Percentiles rank a stretch among this genome's conserved stretches.
These are phyloP conservation scores for Octomys mimax DNA, from an alignment of 2,797 vertebrate genomes.

Conservation along the genomic window DNA sequence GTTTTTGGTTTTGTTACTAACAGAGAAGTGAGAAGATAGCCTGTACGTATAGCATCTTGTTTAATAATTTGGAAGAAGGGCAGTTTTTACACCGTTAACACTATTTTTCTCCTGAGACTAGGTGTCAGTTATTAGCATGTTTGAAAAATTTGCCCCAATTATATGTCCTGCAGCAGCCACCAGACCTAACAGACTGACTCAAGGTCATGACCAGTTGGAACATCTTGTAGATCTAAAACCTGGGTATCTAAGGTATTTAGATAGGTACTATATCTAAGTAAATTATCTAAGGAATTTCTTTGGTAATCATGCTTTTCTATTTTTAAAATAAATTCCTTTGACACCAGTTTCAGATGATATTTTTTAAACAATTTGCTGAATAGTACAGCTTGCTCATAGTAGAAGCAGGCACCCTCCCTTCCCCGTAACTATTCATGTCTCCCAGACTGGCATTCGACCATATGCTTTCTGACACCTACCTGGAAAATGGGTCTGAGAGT, in stretches of 20 bases:
- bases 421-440: neutral
- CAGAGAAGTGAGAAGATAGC: neutral
- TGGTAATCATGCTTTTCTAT: neutral
- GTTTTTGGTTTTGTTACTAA: conserved; percentile 6
- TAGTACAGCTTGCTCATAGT: neutral
- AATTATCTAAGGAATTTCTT: neutral
- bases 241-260: neutral
- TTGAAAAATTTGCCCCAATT: neutral
- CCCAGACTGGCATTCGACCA: neutral
- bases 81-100: neutral
- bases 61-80: conserved; percentile 18
- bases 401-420: neutral
- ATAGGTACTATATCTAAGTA: neutral
- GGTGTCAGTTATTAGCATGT: neutral
- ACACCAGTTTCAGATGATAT: neutral
- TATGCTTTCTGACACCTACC: neutral
- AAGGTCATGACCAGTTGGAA: neutral
- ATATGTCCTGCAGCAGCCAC: neutral
- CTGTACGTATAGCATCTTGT: neutral
- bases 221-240: neutral
- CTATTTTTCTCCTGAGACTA: neutral
- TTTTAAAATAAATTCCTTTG: conserved; percentile 35
- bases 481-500: neutral
- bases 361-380: neutral
- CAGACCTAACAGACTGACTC: neutral